These are phyloP conservation scores for Crocallis elinguaria DNA, from an alignment of 2,888 invertebrate genomes.

Conservation along the genomic window DNA sequence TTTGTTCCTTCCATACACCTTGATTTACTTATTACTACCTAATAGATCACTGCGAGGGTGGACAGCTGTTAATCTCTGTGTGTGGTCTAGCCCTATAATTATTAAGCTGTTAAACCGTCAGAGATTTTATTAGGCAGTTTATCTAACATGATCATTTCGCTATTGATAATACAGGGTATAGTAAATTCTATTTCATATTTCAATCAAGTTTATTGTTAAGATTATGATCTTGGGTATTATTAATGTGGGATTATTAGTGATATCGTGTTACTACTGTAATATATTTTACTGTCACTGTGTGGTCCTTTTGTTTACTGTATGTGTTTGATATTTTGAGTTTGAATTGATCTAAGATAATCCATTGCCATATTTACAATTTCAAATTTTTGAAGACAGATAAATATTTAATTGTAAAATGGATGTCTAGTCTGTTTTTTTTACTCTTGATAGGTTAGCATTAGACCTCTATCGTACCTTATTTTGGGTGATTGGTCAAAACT, in stretches of 20 bases:
- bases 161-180: conserved; percentile 39
- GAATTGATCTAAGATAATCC: neutral
- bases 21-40: conserved; percentile 39
- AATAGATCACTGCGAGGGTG: conserved; percentile 64
- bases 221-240: conserved; percentile 29
- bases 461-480: no score
- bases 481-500: neutral
- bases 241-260: conserved; percentile 26
- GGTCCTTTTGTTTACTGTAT: conserved; percentile 17
- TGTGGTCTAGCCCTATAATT: conserved; percentile 59
- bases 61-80: conserved; percentile 56
- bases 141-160: conserved; percentile 47
- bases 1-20: conserved; percentile 43
- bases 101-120: conserved; percentile 58
- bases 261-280: conserved; percentile 26
- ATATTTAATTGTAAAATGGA: neutral
- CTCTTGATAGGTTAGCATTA: no score
- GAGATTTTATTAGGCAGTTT: conserved; percentile 49
- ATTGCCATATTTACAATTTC: no score
- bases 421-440: no score
- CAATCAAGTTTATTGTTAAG: conserved; percentile 42
- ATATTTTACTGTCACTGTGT: conserved; percentile 17
- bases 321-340: neutral
- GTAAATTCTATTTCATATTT: conserved; percentile 46
- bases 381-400: neutral